Conservation (phyloP, 2,113 vertebrate genomes). For the Anthoscopus minutus region DNA sequence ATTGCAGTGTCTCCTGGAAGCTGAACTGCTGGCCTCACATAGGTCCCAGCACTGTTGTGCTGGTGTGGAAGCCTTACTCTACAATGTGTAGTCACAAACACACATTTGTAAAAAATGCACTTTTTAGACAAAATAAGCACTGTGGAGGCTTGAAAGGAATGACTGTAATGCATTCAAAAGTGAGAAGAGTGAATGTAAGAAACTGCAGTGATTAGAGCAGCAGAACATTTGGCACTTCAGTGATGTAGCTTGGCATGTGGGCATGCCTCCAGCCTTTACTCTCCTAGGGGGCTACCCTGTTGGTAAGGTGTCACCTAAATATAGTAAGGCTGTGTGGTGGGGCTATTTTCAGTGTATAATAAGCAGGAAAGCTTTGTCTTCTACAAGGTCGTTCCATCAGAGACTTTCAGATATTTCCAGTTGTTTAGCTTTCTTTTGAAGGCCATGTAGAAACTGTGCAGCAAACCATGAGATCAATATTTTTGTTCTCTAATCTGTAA, state of each 20-base stretch:
- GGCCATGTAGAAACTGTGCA: neutral
- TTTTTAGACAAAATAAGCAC: neutral
- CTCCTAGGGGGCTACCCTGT: neutral
- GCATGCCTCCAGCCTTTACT: neutral
- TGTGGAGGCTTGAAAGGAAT: neutral
- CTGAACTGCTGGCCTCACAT: neutral
- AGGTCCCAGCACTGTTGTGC: neutral
- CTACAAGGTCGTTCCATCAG: neutral
- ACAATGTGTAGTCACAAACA: neutral
- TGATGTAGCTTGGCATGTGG: neutral
- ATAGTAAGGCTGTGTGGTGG: neutral
- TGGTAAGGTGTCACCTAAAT: slow-evolving; percentile 4
- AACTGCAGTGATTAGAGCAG: neutral
- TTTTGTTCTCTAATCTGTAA: neutral
- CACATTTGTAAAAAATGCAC: neutral
- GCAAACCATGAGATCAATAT: neutral
- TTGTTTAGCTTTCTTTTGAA: neutral
- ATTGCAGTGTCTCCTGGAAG: neutral
- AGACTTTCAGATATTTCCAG: neutral
- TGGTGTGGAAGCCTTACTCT: neutral
- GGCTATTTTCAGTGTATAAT: neutral
- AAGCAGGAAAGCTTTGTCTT: neutral
- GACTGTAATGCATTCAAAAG: fast-evolving
- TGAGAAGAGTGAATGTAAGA: neutral
- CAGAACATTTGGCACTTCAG: neutral